These are phyloP conservation scores for Charaxes varanes DNA, from an alignment of 1,140 invertebrate species.

Conservation along the genomic window DNA sequence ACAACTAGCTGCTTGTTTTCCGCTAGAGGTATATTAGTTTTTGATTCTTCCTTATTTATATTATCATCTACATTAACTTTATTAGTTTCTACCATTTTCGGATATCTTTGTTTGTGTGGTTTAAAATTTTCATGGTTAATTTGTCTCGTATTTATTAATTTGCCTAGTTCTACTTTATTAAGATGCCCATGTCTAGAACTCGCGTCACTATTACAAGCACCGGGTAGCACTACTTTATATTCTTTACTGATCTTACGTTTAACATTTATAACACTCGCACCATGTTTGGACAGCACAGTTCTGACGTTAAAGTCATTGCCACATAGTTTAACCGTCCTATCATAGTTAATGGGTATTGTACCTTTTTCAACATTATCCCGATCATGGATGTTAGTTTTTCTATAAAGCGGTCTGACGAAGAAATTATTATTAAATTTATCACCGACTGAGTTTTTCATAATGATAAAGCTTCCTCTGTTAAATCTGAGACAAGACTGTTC, in stretches of 20 bases:
- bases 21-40: background rate
- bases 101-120: slow-evolving; percentile 2
- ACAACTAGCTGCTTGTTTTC: slow-evolving; percentile 1
- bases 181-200: slow-evolving; percentile 6
- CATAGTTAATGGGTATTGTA: slow-evolving; percentile 33
- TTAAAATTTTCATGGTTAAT: background rate
- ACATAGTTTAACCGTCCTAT: slow-evolving; percentile 39
- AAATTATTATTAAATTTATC: slow-evolving; percentile 48
- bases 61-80: slow-evolving; percentile 1
- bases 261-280: slow-evolving; percentile 25
- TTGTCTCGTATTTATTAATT: background rate
- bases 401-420: slow-evolving; percentile 53
- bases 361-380: slow-evolving; percentile 26
- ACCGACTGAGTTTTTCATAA: slow-evolving; percentile 30
- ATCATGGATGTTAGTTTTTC: slow-evolving; percentile 29
- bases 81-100: slow-evolving; percentile 9
- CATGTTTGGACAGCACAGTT: slow-evolving; percentile 28
- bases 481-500: slow-evolving; percentile 32
- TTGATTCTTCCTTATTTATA: slow-evolving; percentile 2
- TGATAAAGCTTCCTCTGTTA: slow-evolving; percentile 29
- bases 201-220: slow-evolving; percentile 27
- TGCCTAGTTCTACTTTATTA: slow-evolving; percentile 10
- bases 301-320: slow-evolving; percentile 41
- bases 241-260: slow-evolving; percentile 27
- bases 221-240: slow-evolving; percentile 30